phyloP scores from a whole-genome alignment of 92 coral and sea anemone species.

The Pocillopora meandrina region DNA sequence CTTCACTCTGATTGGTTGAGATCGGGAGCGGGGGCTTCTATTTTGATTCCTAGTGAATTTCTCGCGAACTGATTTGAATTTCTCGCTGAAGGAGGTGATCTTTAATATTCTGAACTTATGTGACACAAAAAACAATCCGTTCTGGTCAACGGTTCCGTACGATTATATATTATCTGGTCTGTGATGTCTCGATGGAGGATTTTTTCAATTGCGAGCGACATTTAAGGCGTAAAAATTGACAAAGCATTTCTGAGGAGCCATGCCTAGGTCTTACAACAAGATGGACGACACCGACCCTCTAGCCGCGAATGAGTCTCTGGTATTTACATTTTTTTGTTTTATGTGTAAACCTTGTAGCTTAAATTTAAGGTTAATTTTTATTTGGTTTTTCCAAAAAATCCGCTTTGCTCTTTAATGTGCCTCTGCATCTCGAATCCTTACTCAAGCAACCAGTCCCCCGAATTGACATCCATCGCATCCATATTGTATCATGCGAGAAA shows the following conservation, averaged over 20 bases:
- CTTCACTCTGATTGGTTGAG: constrained; percentile 34
- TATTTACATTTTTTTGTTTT: constrained; percentile 53
- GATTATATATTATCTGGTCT: constrained; percentile 11
- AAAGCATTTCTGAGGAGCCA: constrained; percentile 6
- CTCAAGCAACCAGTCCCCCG: background rate
- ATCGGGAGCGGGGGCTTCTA: constrained; percentile 47
- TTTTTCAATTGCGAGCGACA: constrained; percentile 13
- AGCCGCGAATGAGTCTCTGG: constrained; percentile 90
- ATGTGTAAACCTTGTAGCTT: background rate
- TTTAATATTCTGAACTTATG: constrained; percentile 39
- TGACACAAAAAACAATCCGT: constrained; percentile 15
- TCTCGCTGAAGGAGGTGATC: constrained; percentile 30
- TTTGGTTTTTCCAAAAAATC: background rate
- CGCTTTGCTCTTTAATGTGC: background rate
- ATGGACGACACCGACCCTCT: constrained; percentile 92
- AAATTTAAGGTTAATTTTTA: background rate
- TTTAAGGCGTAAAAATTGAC: constrained; percentile 16
- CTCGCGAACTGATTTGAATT: constrained; percentile 42
- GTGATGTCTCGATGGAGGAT: constrained; percentile 37
- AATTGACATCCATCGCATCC: background rate
- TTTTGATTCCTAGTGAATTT: constrained; percentile 48
- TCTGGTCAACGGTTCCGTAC: constrained; percentile 23
- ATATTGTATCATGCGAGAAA: background rate
- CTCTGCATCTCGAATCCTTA: background rate
- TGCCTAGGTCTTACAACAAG: constrained; percentile 52